Base-by-base conservation (phyloP, 2,888 invertebrate genomes). In the Mesoligia furuncula region DNA sequence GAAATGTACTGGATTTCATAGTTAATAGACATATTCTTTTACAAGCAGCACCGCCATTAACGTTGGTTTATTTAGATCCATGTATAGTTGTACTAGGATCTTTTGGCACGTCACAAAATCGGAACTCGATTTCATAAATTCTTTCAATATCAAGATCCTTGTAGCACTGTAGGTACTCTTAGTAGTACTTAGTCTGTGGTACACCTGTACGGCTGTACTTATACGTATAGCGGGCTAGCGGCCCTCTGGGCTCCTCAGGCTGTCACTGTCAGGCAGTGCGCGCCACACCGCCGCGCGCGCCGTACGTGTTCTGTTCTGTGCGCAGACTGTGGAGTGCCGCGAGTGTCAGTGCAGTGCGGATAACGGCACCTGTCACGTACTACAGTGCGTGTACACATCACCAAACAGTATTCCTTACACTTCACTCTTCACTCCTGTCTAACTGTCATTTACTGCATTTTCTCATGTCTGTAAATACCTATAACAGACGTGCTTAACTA, bases 281-380 rank as follows among this genome's bases (percentile, higher is more conserved):
- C 72, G 76, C 62, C 74, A 27, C 57, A 39, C 61, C 73, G 61
- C 70, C 75, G 76, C 76, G 39, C 39, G 71, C 54, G 75, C n/a
- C 48, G 72, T 54, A 2, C 62, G 71, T 0, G 36, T 13, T 54
- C n/a, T 5, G 39, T 24, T 48, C 20, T 5, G 39, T 24, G 39
- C 45, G 45, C 42, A 27, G 48, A 36, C 11, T 24, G 54, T 51
- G 51, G 66, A 39, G 51, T 15, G 36, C 20, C 78, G 39, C 64
- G 13, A 59, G 77, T 77, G 77, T 59, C 51, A 39, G 78, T 36
- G 65, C 51, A 31, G 79, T 54, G 71, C 36, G 66, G 57, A 24
- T 79, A 80, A 73, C 78, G 79, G 79, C 64, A 70, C 79, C 64
- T 59, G 42, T 6, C 7, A 45, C 54, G 0, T 54, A n/a, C n/a